phyloP scores from a whole-genome alignment of 2,797 vertebrate genomes.

The Pogonophryne albipinna region DNA sequence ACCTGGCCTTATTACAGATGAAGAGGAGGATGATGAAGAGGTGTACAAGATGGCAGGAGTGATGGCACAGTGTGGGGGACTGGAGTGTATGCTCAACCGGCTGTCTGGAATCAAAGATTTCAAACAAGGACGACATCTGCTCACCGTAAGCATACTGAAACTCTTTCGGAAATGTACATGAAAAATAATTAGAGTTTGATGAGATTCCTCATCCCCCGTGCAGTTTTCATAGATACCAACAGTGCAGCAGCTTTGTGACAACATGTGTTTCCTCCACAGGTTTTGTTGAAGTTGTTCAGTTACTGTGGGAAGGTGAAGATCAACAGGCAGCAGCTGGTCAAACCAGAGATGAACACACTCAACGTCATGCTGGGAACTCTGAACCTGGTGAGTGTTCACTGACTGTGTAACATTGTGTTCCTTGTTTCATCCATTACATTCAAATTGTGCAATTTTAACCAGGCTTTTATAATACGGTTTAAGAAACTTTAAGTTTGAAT shows the following conservation, averaged over 20 bases:
- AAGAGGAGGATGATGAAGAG: conserved; percentile 98
- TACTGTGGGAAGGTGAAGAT: conserved; percentile 99
- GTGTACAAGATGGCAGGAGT: conserved; percentile 99
- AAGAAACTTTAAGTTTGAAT: background rate
- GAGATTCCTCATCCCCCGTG: background rate
- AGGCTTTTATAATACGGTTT: background rate
- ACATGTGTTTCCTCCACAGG: conserved; percentile 77
- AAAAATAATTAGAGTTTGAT: background rate
- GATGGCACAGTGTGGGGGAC: conserved; percentile 97
- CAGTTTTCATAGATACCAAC: background rate
- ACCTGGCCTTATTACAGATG: conserved; percentile 84
- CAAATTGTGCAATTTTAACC: background rate
- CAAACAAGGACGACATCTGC: conserved; percentile 96
- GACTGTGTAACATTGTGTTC: background rate
- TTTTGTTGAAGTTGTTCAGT: conserved; percentile 96
- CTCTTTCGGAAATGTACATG: background rate
- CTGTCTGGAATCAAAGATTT: conserved; percentile 98
- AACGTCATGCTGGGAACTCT: conserved; percentile 99
- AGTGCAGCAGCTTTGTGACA: background rate
- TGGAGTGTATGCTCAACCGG: conserved; percentile 98
- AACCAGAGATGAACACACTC: conserved; percentile 98
- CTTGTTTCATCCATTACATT: background rate
- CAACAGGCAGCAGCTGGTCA: conserved; percentile 96
- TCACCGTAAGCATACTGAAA: conserved; percentile 88
- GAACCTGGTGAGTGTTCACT: conserved; percentile 89